Conservation (phyloP, 2,113 vertebrate genomes). For the Mystacornis crossleyi region DNA sequence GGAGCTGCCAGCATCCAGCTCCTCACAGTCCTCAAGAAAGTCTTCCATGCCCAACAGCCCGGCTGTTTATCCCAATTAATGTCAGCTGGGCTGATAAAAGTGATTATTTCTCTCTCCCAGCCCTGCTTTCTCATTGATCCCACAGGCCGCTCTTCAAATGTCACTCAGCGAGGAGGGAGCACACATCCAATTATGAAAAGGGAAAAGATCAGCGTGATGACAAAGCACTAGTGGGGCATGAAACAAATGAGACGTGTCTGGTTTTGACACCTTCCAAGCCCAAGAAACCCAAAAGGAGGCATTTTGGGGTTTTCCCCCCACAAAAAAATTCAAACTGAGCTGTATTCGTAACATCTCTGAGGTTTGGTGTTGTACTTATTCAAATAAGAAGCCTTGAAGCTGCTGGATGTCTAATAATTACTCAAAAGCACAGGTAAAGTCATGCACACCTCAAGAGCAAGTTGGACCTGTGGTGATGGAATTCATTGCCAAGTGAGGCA, state of each 20-base stretch:
- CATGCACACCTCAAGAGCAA: background rate
- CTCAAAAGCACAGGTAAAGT: background rate
- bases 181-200: constrained; percentile 25
- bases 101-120: constrained; percentile 21
- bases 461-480: background rate
- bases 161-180: constrained; percentile 21
- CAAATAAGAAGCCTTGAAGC: background rate
- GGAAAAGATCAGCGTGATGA: constrained; percentile 18
- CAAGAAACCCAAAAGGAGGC: background rate
- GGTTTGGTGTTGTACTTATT: background rate
- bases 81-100: constrained; percentile 36
- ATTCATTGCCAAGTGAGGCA: background rate
- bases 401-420: background rate
- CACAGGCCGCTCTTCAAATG: constrained; percentile 48
- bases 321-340: background rate
- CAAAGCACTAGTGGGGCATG: background rate
- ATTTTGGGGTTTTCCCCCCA: background rate
- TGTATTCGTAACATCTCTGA: background rate
- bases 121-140: constrained; percentile 44
- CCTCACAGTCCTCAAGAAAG: background rate
- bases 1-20: background rate
- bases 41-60: background rate
- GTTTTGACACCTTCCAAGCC: background rate
- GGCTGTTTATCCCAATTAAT: constrained; percentile 32
- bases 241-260: background rate